Base-by-base conservation (phyloP, 1,140 invertebrate species). In the Drosophila baimaii region DNA sequence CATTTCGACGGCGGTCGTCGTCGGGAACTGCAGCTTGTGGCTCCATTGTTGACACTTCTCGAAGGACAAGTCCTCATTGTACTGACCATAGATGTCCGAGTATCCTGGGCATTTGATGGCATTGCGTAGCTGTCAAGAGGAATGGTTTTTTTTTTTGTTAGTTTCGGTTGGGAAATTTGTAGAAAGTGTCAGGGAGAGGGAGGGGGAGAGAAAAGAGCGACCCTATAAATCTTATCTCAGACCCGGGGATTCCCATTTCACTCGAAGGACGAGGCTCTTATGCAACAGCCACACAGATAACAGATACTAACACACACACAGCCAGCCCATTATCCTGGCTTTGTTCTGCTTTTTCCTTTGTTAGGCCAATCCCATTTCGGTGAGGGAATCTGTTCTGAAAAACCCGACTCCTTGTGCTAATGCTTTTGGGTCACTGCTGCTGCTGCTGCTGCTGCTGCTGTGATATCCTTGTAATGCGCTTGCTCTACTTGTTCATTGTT, bases 381-480 rank as follows among this genome's bases (percentile, higher is more conserved):
- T n/a, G n/a, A n/a, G n/a, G n/a, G n/a, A n/a, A n/a, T n/a, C 33
- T n/a, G 31, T 66, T 47, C 35, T 58, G 10, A 31, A 46, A 47
- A 52, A 31, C 44, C 41, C 44, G 39, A 62, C 47, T 71, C 39
- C 47, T 46, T 44, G n/a, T 39, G 62, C 69, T 81, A 81, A 85
- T 85, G 82, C 78, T 85, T 81, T 78, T 80, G 82, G 82, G 82
- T 85, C 82, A 81, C 47, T 71, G 70, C 46, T 72, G 65, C 57
- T 52, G 64, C n/a, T n/a, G n/a, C n/a, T n/a, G n/a, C n/a, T n/a
- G n/a, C 47, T 71, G 70, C 46, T 72, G 65, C 57, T 52, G 64
- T 81, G 78, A 75, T 79, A 86, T 81, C 70, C 82, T 69, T 82
- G 81, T 83, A 83, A 83, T 83, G 81, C 81, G 81, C 71, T 80